A percentile compares a stretch with the other conserved stretches of the same genome.
phyloP scores from a whole-genome alignment of 2,888 invertebrate species.

The Zygaena filipendulae region DNA sequence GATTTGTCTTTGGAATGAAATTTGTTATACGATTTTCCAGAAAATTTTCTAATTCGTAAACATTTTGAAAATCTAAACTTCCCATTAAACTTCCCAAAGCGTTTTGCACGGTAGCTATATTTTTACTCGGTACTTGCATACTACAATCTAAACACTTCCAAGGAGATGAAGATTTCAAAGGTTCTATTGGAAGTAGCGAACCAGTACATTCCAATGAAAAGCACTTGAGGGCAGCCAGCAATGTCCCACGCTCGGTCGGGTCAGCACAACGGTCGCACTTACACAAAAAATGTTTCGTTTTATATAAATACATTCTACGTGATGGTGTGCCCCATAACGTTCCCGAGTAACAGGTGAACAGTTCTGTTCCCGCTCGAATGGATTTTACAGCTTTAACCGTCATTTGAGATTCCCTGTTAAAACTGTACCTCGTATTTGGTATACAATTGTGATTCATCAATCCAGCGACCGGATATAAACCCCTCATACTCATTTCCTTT shows the following conservation, averaged over 20 bases:
- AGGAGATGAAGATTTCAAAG: conserved; percentile 52
- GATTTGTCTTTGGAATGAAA: conserved; percentile 69
- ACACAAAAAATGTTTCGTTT: conserved; percentile 77
- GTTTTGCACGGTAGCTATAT: conserved; percentile 58
- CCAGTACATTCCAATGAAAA: conserved; percentile 62
- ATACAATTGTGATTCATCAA: conserved; percentile 77
- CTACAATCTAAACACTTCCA: conserved; percentile 72
- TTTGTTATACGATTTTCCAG: conserved; percentile 58
- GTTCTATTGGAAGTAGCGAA: conserved; percentile 65
- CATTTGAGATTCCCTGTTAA: conserved; percentile 68
- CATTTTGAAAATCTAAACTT: conserved; percentile 53
- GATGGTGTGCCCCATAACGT: conserved; percentile 75
- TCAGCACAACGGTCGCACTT: conserved; percentile 74
- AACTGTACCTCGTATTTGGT: conserved; percentile 74
- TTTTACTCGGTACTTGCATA: conserved; percentile 49
- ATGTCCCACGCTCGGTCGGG: conserved; percentile 72
- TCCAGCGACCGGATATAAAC: conserved; percentile 74
- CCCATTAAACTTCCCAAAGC: conserved; percentile 67
- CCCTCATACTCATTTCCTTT: conserved; percentile 65
- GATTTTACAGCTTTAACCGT: conserved; percentile 67
- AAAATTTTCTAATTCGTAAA: conserved; percentile 66
- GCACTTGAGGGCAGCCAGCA: conserved; percentile 68
- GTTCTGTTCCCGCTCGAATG: conserved; percentile 70
- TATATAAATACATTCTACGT: conserved; percentile 68
- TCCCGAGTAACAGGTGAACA: conserved; percentile 74